Evolutionary conservation across 2,113 vertebrate species (phyloP), one percentile per base, ranked within the genome.

Genomic region (Numenius arquata): DNA sequence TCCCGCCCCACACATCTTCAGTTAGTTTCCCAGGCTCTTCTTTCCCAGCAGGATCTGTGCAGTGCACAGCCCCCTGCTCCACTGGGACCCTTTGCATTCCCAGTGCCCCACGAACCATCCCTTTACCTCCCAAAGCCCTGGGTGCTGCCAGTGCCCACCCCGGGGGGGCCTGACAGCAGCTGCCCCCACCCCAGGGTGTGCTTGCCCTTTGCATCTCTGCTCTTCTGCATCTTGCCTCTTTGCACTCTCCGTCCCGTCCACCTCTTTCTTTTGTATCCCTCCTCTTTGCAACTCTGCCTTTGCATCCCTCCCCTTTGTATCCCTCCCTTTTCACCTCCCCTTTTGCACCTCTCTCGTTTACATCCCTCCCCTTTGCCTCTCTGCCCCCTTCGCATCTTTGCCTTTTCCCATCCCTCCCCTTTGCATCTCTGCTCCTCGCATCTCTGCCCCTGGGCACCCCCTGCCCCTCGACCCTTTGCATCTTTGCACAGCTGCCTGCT

Each of bases 301-400:
- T 56, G 62, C 86, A 71, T 76, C 91, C 94, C 94, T 96, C 93
- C 95, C 94, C 94, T 96, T 90, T 32, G 84, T 4, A 88, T 61
- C 84, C 93, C 93, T 95, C 94, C 89, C 95, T 92, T 90, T 95
- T 77, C 95, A 92, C 86, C 91, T 96, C 95, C 95, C 94, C 79
- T 76, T 96, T 93, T 90, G 88, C 92, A 93, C 94, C 95, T 96
- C 94, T 96, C 92, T 43, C 94, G 8, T 92, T 91, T 91, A 53
- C 95, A 88, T 59, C 95, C 91, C 91, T 92, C 94, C 93, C 94
- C 87, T 95, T 94, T 25, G 76, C 96, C 62, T 93, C 86, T 93
- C 93, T 92, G 90, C 81, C 89, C 96, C 88, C 43, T 93, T 86
- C 75, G 3, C 89, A 83, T 89, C 85, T 74, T 77, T 68, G 78